A percentile compares a stretch with the other conserved stretches of the same genome.
Evolutionary conservation across 2,113 vertebrate species (phyloP).

Genomic region (Oreochromis spilurus): DNA sequence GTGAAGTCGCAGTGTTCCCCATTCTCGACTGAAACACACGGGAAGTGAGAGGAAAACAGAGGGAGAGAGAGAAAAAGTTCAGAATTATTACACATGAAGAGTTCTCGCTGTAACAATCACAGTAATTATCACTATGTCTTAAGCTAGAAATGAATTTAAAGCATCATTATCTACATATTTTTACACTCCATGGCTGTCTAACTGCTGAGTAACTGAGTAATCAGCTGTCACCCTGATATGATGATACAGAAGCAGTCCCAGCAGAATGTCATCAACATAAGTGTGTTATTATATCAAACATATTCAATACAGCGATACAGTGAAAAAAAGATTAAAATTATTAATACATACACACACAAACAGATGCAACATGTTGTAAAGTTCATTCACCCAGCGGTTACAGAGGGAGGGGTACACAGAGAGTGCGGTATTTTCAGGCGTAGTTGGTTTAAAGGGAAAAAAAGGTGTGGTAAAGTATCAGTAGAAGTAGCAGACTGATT

Average conservation of each 20-base stretch:
- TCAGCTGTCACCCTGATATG: not conserved
- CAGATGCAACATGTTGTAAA: not conserved
- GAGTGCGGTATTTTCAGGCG: not conserved
- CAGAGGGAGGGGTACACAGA: not conserved
- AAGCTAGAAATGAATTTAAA: not conserved
- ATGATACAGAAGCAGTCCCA: not conserved
- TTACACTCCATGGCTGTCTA: not conserved
- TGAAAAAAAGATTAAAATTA: accelerated
- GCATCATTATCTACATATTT: not conserved
- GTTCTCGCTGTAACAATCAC: not conserved
- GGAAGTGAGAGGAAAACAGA: not conserved
- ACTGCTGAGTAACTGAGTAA: not conserved
- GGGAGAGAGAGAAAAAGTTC: not conserved
- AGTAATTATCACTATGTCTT: not conserved
- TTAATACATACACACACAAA: not conserved
- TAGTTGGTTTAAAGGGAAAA: not conserved
- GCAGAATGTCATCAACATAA: not conserved
- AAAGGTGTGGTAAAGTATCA: not conserved
- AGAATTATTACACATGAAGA: not conserved
- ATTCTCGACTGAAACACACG: slow-evolving; percentile 75
- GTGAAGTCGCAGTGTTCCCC: slow-evolving; percentile 82
- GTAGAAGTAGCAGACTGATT: not conserved
- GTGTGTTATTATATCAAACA: not conserved
- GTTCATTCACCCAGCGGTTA: not conserved
- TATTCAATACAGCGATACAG: not conserved